Base-by-base conservation (phyloP, 2,888 invertebrate species). In the Drosophila niveifrons region DNA sequence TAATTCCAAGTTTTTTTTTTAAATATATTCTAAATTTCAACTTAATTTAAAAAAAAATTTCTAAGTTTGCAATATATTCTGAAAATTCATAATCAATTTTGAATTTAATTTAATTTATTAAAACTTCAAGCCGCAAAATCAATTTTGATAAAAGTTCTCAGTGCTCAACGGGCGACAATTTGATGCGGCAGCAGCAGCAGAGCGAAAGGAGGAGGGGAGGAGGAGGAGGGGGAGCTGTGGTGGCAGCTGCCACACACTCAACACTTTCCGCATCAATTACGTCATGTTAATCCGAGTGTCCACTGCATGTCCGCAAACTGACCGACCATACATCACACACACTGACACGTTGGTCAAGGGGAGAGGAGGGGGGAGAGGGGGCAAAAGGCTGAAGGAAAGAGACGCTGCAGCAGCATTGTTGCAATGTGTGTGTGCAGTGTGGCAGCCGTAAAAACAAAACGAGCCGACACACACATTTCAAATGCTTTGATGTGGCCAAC, bases 261-360 rank as follows among this genome's bases (percentile, higher is more conserved):
- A 86, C 86, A 88, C 86, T 89, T 86, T 88, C 90, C 87, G 89
- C 83, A 89, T 89, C 86, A 86, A 86, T 86, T 86, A 86, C 88
- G 88, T 86, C 86, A 88, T 86, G 90, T 86, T 85, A 88, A 89
- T 89, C 87, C 88, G 75, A 82, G 78, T 90, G 90, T 91, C 91
- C 91, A 90, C 90, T 87, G 83, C 84, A 82, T 91, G 90, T 90
- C 90, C 90, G 91, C 90, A 91, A 91, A 82, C 87, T 90, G 88
- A 90, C 90, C 90, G 88, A 90, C 90, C 90, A 90, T 90, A 91
- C 90, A 90, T 90, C 91, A 91, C 87, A 74, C 87, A 74, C 77
- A 79, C 77, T 74, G 79, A 72, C 44, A 55, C 39, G 15, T 10
- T 31, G 46, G 28, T 41, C 41, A 41, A 23, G 31, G 34, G 36